Percentiles rank a stretch among this genome's conserved stretches.
phyloP scores from a whole-genome alignment of 2,797 vertebrate species.

The Schizopygopsis pylzovi region DNA sequence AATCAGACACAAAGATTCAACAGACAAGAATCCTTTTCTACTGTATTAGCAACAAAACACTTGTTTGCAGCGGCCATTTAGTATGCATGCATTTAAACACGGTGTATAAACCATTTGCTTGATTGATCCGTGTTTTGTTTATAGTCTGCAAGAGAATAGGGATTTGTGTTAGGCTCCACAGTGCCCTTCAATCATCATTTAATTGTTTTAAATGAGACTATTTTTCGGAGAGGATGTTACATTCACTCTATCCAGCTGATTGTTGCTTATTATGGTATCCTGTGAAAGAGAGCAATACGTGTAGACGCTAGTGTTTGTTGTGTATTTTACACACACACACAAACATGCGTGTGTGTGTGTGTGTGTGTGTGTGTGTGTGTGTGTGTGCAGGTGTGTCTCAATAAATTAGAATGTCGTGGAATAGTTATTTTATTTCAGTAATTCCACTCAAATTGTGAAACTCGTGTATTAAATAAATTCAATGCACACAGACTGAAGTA shows the following conservation, averaged over 20 bases:
- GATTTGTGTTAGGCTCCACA: constrained; percentile 17
- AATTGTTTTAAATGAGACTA: constrained; percentile 15
- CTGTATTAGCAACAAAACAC: constrained; percentile 8
- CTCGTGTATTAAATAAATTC: too few species aligned
- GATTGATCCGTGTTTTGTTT: constrained; percentile 20
- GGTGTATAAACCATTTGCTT: neutral
- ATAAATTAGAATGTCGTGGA: too few species aligned
- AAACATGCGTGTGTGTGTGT: too few species aligned
- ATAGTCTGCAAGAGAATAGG: neutral
- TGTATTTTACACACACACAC: neutral
- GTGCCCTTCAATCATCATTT: constrained; percentile 5
- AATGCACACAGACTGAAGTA: too few species aligned
- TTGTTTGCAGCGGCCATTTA: constrained; percentile 4
- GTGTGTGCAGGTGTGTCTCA: too few species aligned
- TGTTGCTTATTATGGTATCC: neutral
- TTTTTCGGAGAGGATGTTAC: neutral
- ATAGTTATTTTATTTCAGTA: too few species aligned
- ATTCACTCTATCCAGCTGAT: neutral
- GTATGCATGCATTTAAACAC: neutral
- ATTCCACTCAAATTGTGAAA: too few species aligned
- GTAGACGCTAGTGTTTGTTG: neutral
- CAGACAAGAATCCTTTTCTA: neutral
- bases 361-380: too few species aligned
- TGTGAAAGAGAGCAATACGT: neutral
- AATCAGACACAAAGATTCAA: constrained; percentile 37